Evolutionary conservation across 2,113 vertebrate species (phyloP).

Genomic region (Scolopax mira): DNA sequence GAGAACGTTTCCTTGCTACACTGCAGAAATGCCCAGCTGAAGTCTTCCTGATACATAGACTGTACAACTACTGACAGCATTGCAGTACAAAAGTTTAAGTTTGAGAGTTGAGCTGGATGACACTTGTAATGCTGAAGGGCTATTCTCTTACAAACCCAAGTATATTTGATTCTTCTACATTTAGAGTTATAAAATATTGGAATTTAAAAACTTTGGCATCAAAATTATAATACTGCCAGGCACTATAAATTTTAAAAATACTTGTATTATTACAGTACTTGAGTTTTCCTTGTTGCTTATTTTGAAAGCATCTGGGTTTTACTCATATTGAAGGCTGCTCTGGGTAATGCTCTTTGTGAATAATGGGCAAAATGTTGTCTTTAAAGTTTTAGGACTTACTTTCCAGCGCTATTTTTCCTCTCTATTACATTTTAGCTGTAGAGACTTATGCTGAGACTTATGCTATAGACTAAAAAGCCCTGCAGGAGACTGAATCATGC

Average conservation of each 20-base stretch:
- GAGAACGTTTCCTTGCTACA: neutral
- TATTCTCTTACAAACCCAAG: neutral
- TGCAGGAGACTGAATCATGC: neutral
- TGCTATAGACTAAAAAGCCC: neutral
- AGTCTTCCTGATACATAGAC: neutral
- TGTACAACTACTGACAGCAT: neutral
- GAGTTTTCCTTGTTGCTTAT: neutral
- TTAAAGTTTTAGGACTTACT: neutral
- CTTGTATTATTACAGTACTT: neutral
- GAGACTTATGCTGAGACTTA: neutral
- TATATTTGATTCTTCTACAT: too few relatives aligned
- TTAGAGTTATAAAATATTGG: neutral
- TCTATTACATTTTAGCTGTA: neutral
- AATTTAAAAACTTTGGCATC: neutral
- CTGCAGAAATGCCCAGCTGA: neutral
- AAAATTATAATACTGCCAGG: neutral
- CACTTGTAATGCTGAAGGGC: neutral
- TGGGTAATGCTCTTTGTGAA: neutral
- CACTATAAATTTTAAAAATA: neutral
- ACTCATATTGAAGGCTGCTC: neutral
- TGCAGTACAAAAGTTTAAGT: neutral
- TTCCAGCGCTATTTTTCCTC: neutral
- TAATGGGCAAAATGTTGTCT: neutral
- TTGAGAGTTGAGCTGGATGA: neutral
- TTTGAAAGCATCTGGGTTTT: neutral